Conservation (phyloP, 2,797 vertebrate species). For the Gouania willdenowi region DNA sequence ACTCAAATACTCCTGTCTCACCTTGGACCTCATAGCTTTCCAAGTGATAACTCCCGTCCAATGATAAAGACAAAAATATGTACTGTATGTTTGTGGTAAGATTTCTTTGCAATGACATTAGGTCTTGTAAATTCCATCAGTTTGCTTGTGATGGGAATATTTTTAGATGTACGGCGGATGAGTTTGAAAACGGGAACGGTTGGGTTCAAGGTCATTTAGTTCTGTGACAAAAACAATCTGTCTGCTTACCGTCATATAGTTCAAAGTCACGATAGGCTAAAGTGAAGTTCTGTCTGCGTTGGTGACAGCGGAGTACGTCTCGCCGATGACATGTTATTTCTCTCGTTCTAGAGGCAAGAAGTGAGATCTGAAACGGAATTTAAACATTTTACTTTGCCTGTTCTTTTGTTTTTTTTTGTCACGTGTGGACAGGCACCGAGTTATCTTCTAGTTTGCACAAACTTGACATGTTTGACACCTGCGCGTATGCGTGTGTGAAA, state of each 20-base stretch:
- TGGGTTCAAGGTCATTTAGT: constrained; percentile 62
- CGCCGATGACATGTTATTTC: constrained; percentile 66
- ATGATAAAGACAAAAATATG: constrained; percentile 71
- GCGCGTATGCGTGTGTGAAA: constrained; percentile 19
- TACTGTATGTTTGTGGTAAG: constrained; percentile 64
- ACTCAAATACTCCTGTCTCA: constrained; percentile 73
- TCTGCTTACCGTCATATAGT: constrained; percentile 69
- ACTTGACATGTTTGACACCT: constrained; percentile 59
- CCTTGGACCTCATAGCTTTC: constrained; percentile 60
- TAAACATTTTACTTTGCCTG: constrained; percentile 63
- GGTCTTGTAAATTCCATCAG: constrained; percentile 69
- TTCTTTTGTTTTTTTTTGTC: too few relatives aligned
- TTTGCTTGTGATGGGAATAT: constrained; percentile 69
- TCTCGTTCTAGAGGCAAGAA: constrained; percentile 33
- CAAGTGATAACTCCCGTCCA: constrained; percentile 65
- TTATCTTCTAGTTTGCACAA: constrained; percentile 44
- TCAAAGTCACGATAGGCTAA: constrained; percentile 73
- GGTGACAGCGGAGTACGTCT: constrained; percentile 67
- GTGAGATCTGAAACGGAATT: constrained; percentile 66
- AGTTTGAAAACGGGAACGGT: not conserved
- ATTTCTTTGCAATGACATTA: constrained; percentile 71
- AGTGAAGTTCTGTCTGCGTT: constrained; percentile 65
- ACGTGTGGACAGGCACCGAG: constrained; percentile 43
- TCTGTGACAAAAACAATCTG: constrained; percentile 74
- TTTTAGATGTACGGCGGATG: constrained; percentile 69